Evolutionary conservation across 2,797 vertebrate species (phyloP).

Genomic region (Mus caroli): DNA sequence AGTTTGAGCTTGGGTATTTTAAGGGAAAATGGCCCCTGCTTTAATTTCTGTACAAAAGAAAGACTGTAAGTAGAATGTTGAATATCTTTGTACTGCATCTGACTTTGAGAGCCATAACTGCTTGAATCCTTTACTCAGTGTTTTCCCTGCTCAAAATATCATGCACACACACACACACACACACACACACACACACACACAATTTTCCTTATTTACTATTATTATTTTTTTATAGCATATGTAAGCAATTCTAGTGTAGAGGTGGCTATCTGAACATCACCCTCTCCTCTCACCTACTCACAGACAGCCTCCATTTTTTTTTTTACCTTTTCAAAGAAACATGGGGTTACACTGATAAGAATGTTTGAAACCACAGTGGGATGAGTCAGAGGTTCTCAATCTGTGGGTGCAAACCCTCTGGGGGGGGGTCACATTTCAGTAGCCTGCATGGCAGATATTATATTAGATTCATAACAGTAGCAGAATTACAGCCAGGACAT

Average conservation of each 20-base stretch:
- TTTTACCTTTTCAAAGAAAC: not conserved
- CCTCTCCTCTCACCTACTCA: not conserved
- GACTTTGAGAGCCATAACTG: slow-evolving; percentile 4
- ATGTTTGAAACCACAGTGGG: not conserved
- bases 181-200: not conserved
- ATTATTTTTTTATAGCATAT: not conserved
- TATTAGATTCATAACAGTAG: not conserved
- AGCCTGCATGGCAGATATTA: too few relatives aligned
- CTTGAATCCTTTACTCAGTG: slow-evolving; percentile 10
- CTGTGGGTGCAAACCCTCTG: not conserved
- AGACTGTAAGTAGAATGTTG: not conserved
- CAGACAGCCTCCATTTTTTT: not conserved
- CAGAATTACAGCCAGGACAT: not conserved
- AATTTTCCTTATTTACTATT: not conserved
- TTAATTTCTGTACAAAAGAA: not conserved
- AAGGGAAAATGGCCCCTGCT: not conserved
- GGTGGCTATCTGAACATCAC: not conserved
- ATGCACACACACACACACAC: too few relatives aligned
- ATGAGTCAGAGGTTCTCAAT: not conserved
- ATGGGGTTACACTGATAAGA: not conserved
- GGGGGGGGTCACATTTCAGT: not conserved
- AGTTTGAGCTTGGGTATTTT: slow-evolving; percentile 4
- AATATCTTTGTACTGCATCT: not conserved
- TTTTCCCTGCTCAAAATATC: not conserved
- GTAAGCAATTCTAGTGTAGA: not conserved